Percentiles rank a stretch among this genome's conserved stretches.
Evolutionary conservation across 2,113 vertebrate genomes (phyloP).

Genomic region (Eleginops maclovinus): DNA sequence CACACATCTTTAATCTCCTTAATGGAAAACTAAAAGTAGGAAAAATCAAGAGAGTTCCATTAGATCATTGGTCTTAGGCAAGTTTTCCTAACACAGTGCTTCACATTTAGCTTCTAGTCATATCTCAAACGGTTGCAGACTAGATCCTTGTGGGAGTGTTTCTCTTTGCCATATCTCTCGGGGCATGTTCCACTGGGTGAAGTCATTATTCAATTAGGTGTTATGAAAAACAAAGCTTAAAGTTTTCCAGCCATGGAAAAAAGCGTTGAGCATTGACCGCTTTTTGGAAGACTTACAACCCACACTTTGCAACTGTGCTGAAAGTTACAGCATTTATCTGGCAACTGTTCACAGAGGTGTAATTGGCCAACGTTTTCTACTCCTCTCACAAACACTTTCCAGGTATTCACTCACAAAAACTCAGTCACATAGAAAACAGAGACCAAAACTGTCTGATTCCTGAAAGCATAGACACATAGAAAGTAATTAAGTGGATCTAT

Average conservation of each 20-base stretch:
- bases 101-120: slow-evolving; percentile 30
- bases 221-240: slow-evolving; percentile 64
- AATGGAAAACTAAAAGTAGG: slow-evolving; percentile 44
- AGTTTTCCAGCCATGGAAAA: slow-evolving; percentile 61
- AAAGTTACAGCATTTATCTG: slow-evolving; percentile 32
- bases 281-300: slow-evolving; percentile 36
- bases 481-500: not conserved
- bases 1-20: not conserved
- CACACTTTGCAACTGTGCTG: slow-evolving; percentile 53
- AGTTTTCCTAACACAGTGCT: slow-evolving; percentile 4
- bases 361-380: not conserved
- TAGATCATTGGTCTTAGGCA: slow-evolving; percentile 13
- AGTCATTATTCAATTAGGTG: slow-evolving; percentile 66
- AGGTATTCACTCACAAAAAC: not conserved
- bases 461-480: not conserved
- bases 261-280: slow-evolving; percentile 28
- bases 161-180: slow-evolving; percentile 13
- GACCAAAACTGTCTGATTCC: not conserved
- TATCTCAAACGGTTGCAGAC: slow-evolving; percentile 32
- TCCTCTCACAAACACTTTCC: not conserved
- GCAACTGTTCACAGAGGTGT: not conserved
- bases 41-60: slow-evolving; percentile 41
- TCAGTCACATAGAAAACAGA: not conserved
- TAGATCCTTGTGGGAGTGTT: slow-evolving; percentile 20
- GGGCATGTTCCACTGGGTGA: slow-evolving; percentile 69